Evolutionary conservation across 2,113 vertebrate species (phyloP), one percentile per base, ranked within the genome.

Genomic region (Gulo gulo): DNA sequence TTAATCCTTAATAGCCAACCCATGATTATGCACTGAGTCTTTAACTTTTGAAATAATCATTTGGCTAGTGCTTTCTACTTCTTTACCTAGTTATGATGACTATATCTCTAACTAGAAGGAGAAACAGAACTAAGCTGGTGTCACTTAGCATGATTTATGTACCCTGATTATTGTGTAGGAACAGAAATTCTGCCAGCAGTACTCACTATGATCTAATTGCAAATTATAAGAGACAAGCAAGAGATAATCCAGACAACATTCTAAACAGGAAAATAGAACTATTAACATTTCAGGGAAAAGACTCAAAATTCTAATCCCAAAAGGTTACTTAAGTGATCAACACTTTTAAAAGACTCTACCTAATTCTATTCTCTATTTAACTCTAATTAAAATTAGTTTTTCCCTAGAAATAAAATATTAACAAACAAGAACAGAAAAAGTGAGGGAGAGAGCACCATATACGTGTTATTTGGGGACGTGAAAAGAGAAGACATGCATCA

Each of bases 11-110:
- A 85, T 42, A 78, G 59, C 65, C n/a, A 52, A 84, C 18, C 67
- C n/a, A 74, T 55, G 34, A 79, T 67, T 82, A 87, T 52, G n/a
- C 31, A 83, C 45, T 45, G 55, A 90, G 61, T 87, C 24, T 85
- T 67, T 69, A 91, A 89, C 65, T 95, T 92, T 94, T 74, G 82
- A 84, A 96, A 95, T 92, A 79, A 86, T 84, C 73, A 83, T 91
- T 95, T 50, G 52, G 61, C 96, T 88, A 92, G 36, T 76, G 42
- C 8, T 65, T 76, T 42, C 57, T 80, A 50, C 69, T 88, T 96
- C 67, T 96, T 94, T 93, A 96, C 94, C 45, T 81, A 82, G 55
- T 36, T 81, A 57, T 55, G 88, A 81, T 79, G 9, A 91, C 59
- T 87, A 7, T n/a, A 76, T 76, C 11, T 24, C 87, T 93, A 93